Base-by-base conservation (phyloP, 1,140 invertebrate genomes). In the Rhizoglyphus robini region DNA sequence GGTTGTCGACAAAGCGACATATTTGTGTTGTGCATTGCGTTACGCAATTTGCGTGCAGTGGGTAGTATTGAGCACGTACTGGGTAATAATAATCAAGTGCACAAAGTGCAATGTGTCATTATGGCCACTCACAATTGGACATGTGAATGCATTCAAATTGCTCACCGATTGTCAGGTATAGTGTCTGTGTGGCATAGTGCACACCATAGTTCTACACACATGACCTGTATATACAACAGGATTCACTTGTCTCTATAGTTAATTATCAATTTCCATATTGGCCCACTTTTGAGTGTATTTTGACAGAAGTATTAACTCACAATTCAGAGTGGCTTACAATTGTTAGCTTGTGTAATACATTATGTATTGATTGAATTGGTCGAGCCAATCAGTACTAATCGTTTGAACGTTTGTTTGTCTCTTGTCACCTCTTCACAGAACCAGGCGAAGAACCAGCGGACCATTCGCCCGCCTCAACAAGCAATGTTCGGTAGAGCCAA, bases 391-490 rank as follows among this genome's bases (percentile, higher is more conserved):
- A 41, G 18, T 41, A n/a, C 41, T 46, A 46, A 15, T 46, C n/a
- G n/a, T n/a, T 46, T 8, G 25, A 13, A 31, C 29, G 11, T 34
- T 59, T 59, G 18, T 41, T 41, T 41, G 8, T 41, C 18, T 41
- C 36, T 41, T 46, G 57, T 3, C 25, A 36, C 59, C 30, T 65
- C 11, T 54, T 60, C 18, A 51, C 27, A 66, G 58, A 63, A 49
- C 29, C 58, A 20, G 38, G 38, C 20, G 58, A 66, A 4, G 18
- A 41, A 11, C 36, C 8, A 41, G 8, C 18, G 8, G 36, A 18
- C n/a, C n/a, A n/a, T 18, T 41, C 36, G 36, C 36, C 36, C 36
- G 18, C 36, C 36, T 41, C 36, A 41, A 41, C 36, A 41, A 41
- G 8, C 36, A 18, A 41, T 41, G 36, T 41, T 41, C 18, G 18